phyloP scores from a whole-genome alignment of 2,113 vertebrate species.

The Nansenia antarctica region DNA sequence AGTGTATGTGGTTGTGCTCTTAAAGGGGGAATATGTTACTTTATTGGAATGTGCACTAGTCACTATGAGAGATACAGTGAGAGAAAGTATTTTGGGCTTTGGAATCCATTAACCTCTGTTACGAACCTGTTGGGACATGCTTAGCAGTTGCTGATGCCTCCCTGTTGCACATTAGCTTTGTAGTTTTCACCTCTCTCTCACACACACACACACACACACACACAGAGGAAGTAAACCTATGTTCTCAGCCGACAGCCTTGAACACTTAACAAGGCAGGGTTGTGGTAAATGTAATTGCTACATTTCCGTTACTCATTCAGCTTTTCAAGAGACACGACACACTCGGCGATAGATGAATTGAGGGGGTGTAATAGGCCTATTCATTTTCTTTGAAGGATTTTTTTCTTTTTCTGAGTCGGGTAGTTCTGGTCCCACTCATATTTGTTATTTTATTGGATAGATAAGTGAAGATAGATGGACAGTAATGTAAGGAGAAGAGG shows the following conservation, averaged over 20 bases:
- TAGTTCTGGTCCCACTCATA: no score
- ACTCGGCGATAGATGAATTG: neutral
- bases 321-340: neutral
- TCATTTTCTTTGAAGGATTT: neutral
- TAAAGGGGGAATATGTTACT: neutral
- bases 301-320: constrained; percentile 8
- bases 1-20: neutral
- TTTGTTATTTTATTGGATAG: no score
- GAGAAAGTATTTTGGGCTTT: neutral
- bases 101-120: neutral
- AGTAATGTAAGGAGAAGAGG: no score
- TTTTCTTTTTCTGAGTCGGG: neutral
- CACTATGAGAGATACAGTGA: no score
- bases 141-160: neutral
- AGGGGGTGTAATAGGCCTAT: neutral
- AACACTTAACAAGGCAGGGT: neutral
- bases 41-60: neutral
- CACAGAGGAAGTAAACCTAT: neutral
- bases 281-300: neutral
- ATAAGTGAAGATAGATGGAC: no score
- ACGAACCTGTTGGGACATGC: neutral
- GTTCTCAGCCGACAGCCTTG: neutral
- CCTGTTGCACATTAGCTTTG: neutral
- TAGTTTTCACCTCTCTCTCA: neutral
- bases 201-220: neutral